Evolutionary conservation across 37 sponge, comb jelly and placozoan species (phyloP), one percentile per base, ranked within the genome.

Genomic region (Beroe forskalii): DNA sequence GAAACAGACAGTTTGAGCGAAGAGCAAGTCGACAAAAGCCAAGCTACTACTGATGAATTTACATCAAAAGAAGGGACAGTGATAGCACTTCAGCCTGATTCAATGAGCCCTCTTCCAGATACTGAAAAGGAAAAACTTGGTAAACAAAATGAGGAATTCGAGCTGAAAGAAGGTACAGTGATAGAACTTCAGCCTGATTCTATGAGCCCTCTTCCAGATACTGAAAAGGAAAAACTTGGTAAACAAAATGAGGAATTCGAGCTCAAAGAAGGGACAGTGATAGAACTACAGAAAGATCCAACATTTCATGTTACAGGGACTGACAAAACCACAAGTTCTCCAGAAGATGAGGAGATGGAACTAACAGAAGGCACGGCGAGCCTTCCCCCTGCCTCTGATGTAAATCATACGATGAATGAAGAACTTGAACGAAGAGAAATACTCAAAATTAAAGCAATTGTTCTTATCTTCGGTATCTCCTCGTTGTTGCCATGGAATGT

Each of bases 401-500:
- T n/a, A n/a, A n/a, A n/a, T n/a, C n/a, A n/a, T n/a, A n/a, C n/a
- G n/a, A n/a, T n/a, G n/a, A n/a, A n/a, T n/a, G n/a, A n/a, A n/a
- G n/a, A n/a, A 48, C 12, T 17, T 48, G 55, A 48, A 48, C 55
- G 55, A 12, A 48, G 12, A 48, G 72, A 33, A 36, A 69, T 69
- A 4, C 38, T 31, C 17, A 69, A 33, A 32, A 69, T 69, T 14
- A 69, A 35, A 33, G 17, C 32, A 6, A 69, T 69, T 33, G 27
- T 69, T 35, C 72, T 69, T 32, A 9, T 69, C 3, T 32, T 69
- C 6, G 72, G 72, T 14, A 69, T 69, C 4, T 32, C 32, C 14
- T 69, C 72, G 4, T 37, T 69, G 9, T 2, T 69, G 36, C 72
- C 72, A 14, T 69, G 72, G 72, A 69, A 69, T 32, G 32, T 69